These are phyloP conservation scores for Sarcophaga rosellei DNA, from an alignment of 2,888 invertebrate genomes.

Conservation along the genomic window DNA sequence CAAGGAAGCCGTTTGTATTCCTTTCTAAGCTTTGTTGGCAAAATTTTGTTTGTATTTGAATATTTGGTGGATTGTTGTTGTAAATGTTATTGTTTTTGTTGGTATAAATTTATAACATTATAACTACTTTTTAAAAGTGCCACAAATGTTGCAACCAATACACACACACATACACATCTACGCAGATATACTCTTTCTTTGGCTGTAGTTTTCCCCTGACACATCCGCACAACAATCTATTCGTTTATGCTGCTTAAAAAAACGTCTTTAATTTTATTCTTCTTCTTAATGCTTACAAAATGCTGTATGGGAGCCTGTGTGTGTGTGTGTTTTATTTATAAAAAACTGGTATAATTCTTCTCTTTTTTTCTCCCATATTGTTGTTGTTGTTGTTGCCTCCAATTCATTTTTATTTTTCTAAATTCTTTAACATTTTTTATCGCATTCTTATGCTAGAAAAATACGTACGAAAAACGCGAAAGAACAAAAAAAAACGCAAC, in stretches of 20 bases:
- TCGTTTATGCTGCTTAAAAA: not conserved
- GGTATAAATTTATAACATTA: constrained; percentile 41
- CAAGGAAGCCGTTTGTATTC: too few species aligned
- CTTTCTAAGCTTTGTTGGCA: not conserved
- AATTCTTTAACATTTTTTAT: constrained; percentile 65
- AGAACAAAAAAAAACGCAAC: constrained; percentile 51
- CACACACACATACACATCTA: not conserved
- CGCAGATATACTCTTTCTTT: too few species aligned
- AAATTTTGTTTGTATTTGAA: constrained; percentile 48
- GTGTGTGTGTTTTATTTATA: not conserved
- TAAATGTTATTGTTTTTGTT: not conserved
- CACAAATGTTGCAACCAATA: constrained; percentile 63
- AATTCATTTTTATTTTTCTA: constrained; percentile 63
- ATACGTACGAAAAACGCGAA: constrained; percentile 59
- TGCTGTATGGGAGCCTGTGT: not conserved
- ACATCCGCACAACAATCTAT: constrained; percentile 22
- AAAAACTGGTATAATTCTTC: constrained; percentile 49
- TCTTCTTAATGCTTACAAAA: constrained; percentile 16
- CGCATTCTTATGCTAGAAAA: constrained; percentile 60
- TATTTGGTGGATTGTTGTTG: not conserved
- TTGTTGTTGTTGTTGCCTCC: constrained; percentile 34
- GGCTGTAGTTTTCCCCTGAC: too few species aligned
- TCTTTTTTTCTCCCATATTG: constrained; percentile 11
- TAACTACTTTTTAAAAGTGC: constrained; percentile 68
- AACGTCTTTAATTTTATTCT: constrained; percentile 43